Percentiles rank a stretch among this genome's conserved stretches.
Evolutionary conservation across 2,113 vertebrate genomes (phyloP).

Genomic region (Aythya baeri): DNA sequence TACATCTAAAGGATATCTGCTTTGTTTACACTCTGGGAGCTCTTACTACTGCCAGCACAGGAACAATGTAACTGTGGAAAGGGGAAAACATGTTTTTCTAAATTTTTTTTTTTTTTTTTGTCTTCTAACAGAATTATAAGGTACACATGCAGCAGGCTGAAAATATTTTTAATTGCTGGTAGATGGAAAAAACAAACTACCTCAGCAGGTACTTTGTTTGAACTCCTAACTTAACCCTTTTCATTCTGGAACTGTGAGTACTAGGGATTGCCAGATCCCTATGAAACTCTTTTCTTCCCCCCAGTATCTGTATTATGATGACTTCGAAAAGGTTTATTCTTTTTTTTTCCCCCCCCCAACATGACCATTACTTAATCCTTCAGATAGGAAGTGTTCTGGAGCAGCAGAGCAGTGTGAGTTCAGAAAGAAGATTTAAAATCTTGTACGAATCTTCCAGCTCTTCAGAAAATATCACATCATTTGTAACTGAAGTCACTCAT

Average conservation of each 20-base stretch:
- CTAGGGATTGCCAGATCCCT: background rate
- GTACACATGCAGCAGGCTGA: conserved; percentile 13
- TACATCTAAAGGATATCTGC: background rate
- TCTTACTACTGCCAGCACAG: conserved; percentile 44
- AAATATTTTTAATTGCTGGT: conserved; percentile 47
- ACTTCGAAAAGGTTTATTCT: background rate
- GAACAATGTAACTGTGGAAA: conserved; percentile 54
- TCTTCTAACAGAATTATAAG: conserved; percentile 39
- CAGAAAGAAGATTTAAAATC: background rate
- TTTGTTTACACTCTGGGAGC: conserved; percentile 48
- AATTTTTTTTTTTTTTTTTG: conserved; percentile 56
- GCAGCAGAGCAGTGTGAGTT: background rate
- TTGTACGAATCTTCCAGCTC: background rate
- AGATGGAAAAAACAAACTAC: conserved; percentile 42
- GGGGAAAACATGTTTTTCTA: conserved; percentile 68
- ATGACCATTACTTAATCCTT: background rate
- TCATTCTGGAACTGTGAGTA: background rate
- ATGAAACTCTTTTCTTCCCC: background rate
- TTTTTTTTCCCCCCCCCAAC: background rate
- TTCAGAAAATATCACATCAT: background rate
- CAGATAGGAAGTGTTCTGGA: background rate
- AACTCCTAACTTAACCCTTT: background rate
- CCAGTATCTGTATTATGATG: background rate
- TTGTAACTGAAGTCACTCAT: background rate
- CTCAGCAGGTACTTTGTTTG: conserved; percentile 8